A percentile compares a stretch with the other conserved stretches of the same genome.
Evolutionary conservation across 1,140 invertebrate species (phyloP).

Genomic region (Penaeus indicus): DNA sequence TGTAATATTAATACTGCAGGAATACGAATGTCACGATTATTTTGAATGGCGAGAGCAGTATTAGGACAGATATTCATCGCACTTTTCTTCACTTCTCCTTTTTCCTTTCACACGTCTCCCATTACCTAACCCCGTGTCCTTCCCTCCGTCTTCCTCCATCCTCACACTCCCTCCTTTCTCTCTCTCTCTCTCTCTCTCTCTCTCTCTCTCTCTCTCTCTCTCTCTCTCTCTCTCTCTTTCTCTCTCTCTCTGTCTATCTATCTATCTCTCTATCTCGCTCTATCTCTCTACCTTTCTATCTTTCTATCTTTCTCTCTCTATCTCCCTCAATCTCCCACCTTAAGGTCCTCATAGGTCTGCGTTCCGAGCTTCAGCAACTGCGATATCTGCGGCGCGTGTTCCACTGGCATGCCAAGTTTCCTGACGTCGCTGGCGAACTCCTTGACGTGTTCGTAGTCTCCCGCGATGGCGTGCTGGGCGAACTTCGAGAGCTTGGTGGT

Average conservation of each 20-base stretch:
- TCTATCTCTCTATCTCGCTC: neutral
- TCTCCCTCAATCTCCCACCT: slow-evolving; percentile 69
- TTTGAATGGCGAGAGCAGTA: too few relatives aligned
- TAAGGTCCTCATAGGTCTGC: slow-evolving; percentile 89
- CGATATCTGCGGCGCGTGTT: slow-evolving; percentile 96
- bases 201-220: slow-evolving; percentile 68
- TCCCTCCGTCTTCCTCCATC: too few relatives aligned
- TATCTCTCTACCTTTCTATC: too few relatives aligned
- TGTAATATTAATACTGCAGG: too few relatives aligned
- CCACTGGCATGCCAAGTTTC: slow-evolving; percentile 94
- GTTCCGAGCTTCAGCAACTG: slow-evolving; percentile 97
- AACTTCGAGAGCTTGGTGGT: slow-evolving; percentile 93
- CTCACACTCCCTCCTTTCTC: too few relatives aligned
- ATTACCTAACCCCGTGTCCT: too few relatives aligned
- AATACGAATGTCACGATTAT: too few relatives aligned
- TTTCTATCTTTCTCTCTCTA: too few relatives aligned
- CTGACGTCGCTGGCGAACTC: slow-evolving; percentile 92
- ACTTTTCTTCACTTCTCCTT: too few relatives aligned
- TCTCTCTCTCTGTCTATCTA: neutral
- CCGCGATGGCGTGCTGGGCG: slow-evolving; percentile 93
- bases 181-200: neutral
- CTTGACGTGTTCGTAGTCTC: slow-evolving; percentile 91
- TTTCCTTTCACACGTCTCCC: too few relatives aligned
- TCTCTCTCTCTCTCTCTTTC: too few relatives aligned
- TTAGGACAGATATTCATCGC: too few relatives aligned